phyloP scores from a whole-genome alignment of 1,140 invertebrate genomes.

The Drosophila tristis region DNA sequence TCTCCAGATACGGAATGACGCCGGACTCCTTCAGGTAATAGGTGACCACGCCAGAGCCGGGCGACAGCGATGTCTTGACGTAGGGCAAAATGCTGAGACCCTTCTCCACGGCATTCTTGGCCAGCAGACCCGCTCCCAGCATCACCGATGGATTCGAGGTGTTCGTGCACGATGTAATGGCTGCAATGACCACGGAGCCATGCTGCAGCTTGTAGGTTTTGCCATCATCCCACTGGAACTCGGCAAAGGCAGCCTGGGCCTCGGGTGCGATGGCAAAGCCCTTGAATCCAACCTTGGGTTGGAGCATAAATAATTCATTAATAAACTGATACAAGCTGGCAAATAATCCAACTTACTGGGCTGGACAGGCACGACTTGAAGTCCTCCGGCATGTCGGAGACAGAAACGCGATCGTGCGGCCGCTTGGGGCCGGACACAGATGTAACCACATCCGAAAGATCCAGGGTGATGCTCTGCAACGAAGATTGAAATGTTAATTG shows the following conservation, averaged over 20 bases:
- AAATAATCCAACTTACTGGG: conserved; percentile 88
- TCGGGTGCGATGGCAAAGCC: conserved; percentile 93
- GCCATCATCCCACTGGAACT: conserved; percentile 93
- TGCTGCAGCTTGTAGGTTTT: conserved; percentile 94
- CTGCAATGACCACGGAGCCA: conserved; percentile 98
- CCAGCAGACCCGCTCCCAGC: conserved; percentile 96
- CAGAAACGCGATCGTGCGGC: conserved; percentile 97
- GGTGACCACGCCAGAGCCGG: conserved; percentile 98
- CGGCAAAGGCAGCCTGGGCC: conserved; percentile 87
- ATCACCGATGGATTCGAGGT: conserved; percentile 99
- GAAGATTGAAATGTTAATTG: neutral
- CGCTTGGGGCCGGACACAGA: conserved; percentile 98
- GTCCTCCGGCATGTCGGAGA: conserved; percentile 95
- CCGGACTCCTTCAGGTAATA: conserved; percentile 95
- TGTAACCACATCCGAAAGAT: conserved; percentile 94
- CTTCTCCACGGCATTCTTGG: conserved; percentile 96
- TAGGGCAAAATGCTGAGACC: conserved; percentile 95
- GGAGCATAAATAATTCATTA: conserved; percentile 28
- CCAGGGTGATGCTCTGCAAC: conserved; percentile 91
- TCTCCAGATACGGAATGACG: conserved; percentile 93
- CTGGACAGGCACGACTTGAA: conserved; percentile 94
- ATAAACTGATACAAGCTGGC: neutral
- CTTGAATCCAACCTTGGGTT: conserved; percentile 94
- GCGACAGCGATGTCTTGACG: conserved; percentile 98
- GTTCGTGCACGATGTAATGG: conserved; percentile 99